Conservation (phyloP, 1,140 invertebrate species). For the Charaxes varanes region DNA sequence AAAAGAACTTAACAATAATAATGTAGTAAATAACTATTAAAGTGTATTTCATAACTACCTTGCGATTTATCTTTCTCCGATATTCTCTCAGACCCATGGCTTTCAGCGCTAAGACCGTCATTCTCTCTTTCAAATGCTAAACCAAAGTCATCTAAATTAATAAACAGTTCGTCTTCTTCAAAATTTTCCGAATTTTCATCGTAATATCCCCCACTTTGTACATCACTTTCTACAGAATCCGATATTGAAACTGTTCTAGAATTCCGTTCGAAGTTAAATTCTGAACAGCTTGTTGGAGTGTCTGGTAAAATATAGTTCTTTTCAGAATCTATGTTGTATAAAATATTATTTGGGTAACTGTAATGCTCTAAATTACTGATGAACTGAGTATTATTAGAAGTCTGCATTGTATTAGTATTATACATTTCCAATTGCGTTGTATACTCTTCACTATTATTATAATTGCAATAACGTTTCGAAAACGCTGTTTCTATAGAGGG, state of each 20-base stretch:
- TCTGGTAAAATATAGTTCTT: conserved; percentile 54
- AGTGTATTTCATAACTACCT: conserved; percentile 31
- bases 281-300: conserved; percentile 59
- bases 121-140: conserved; percentile 41
- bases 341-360: conserved; percentile 64
- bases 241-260: conserved; percentile 54
- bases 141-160: conserved; percentile 63
- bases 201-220: conserved; percentile 57
- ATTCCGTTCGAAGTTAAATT: conserved; percentile 56
- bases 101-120: conserved; percentile 23
- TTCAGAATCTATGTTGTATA: conserved; percentile 51
- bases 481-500: conserved; percentile 71
- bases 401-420: conserved; percentile 23
- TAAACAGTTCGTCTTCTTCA: conserved; percentile 62
- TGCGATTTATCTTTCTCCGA: conserved; percentile 43
- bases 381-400: conserved; percentile 26
- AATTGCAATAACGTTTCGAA: conserved; percentile 63
- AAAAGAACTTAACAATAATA: background rate
- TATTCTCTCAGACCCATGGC: conserved; percentile 13
- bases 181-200: conserved; percentile 61
- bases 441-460: conserved; percentile 40
- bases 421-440: conserved; percentile 29
- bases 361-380: conserved; percentile 64
- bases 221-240: conserved; percentile 60
- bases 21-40: background rate